These are phyloP conservation scores for Drosophila anceps DNA, from an alignment of 2,888 invertebrate genomes.

Conservation along the genomic window DNA sequence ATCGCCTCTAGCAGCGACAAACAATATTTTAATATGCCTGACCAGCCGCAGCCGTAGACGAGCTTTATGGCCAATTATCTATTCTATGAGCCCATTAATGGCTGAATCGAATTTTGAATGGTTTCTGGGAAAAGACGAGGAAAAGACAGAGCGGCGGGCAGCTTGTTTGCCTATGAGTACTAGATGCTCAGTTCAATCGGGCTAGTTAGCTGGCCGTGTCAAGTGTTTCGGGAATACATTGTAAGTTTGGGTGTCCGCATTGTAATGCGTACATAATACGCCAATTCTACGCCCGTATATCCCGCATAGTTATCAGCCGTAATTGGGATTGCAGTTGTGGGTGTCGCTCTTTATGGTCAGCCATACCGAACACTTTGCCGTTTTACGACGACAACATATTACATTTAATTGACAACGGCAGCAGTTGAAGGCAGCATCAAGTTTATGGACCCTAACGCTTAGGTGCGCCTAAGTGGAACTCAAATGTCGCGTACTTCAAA, in stretches of 20 bases:
- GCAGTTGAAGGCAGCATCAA: conserved; percentile 33
- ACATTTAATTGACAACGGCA: conserved; percentile 65
- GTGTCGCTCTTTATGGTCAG: conserved; percentile 50
- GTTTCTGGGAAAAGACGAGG: conserved; percentile 28
- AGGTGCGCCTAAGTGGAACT: conserved; percentile 33
- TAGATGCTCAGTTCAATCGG: neutral
- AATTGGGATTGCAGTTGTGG: conserved; percentile 60
- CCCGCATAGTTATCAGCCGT: conserved; percentile 34
- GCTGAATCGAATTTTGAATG: conserved; percentile 66
- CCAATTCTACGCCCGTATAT: conserved; percentile 35
- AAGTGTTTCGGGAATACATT: conserved; percentile 30
- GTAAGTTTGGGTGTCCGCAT: conserved; percentile 40
- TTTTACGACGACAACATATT: conserved; percentile 68
- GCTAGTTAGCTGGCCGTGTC: neutral
- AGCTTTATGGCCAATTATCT: conserved; percentile 78
- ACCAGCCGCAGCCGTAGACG: conserved; percentile 64
- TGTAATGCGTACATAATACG: conserved; percentile 61
- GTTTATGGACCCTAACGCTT: conserved; percentile 21
- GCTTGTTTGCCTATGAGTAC: conserved; percentile 13
- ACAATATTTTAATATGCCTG: conserved; percentile 71
- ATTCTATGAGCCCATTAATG: conserved; percentile 74
- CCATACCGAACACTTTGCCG: conserved; percentile 27
- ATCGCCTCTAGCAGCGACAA: conserved; percentile 25
- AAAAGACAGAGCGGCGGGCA: neutral
- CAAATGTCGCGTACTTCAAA: conserved; percentile 22